Conservation (phyloP, 2,888 invertebrate species). For the Philaethria dido region DNA sequence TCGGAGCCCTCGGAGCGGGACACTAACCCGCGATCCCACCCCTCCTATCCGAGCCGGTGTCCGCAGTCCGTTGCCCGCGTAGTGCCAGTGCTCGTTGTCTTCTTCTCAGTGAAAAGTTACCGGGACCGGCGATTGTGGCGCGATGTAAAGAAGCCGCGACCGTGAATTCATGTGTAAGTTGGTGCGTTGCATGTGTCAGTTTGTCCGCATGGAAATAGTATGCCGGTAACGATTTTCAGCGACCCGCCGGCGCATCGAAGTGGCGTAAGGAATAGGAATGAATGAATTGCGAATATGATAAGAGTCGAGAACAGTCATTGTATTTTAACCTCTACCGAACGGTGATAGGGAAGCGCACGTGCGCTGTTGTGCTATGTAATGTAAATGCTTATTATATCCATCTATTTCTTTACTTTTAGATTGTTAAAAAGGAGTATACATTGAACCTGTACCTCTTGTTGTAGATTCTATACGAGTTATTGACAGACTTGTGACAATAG, state of each 20-base stretch:
- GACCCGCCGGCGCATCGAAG: constrained; percentile 58
- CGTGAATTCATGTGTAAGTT: constrained; percentile 81
- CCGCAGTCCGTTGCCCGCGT: constrained; percentile 58
- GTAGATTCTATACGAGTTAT: background rate
- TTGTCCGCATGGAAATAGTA: constrained; percentile 65
- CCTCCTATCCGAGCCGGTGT: no score
- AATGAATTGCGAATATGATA: constrained; percentile 68
- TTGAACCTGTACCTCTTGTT: background rate
- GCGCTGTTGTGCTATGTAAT: constrained; percentile 60
- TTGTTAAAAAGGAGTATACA: background rate
- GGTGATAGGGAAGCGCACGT: constrained; percentile 72
- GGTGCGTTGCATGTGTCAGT: constrained; percentile 60
- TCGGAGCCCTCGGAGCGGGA: constrained; percentile 45
- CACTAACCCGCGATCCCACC: constrained; percentile 10
- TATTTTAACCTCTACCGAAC: constrained; percentile 70
- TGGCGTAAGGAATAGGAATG: constrained; percentile 67
- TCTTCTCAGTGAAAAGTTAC: constrained; percentile 84
- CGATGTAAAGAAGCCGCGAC: constrained; percentile 79
- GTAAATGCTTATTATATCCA: constrained; percentile 56
- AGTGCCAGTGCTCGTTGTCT: constrained; percentile 84
- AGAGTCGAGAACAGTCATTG: constrained; percentile 54
- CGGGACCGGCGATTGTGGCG: constrained; percentile 88
- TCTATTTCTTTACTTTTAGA: background rate
- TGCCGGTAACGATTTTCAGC: constrained; percentile 68
- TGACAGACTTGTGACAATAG: background rate